Evolutionary conservation across 2,797 vertebrate genomes (phyloP), one percentile per base, ranked within the genome.

Genomic region (Crocidura indochinensis): DNA sequence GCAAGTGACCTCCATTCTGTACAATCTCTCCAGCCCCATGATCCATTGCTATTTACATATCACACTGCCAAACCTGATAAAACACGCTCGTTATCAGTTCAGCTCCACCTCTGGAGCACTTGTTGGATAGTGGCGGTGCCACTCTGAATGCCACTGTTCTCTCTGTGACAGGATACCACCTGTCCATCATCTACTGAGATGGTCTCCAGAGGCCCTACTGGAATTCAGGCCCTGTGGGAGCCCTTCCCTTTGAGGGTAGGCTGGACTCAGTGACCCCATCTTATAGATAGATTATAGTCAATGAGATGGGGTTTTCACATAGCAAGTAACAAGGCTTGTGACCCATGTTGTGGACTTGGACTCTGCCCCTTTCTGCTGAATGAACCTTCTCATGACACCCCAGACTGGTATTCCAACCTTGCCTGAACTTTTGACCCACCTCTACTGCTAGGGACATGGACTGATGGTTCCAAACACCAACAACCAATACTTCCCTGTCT

Each of bases 341-440:
- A 75, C n/a, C 56, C 20, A 62, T 0, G 71, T 51, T 0, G 6
- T 1, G 4, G 1, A 29, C 86, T 17, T 8, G 8, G 24, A 10
- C 71, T 6, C 44, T 26, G 49, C 9, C n/a, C 17, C 4, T 27
- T 29, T 10, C 11, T 10, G 26, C 46, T 38, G 71, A 78, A 60
- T 22, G 10, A 75, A 78, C 46, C 76, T 83, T 62, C 56, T 15
- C 71, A 84, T 79, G 65, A 89, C 81, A 44, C 29, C 4, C 10
- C 27, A 53, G 53, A 51, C 62, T 65, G n/a, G 51, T 10, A 53
- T 47, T 27, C 51, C 19, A 89, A 14, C 24, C 47, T 10, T 7
- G 2, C 47, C 56, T 31, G 11, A 56, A 53, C 51, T 26, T 65
- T 74, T 71, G 46, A 73, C 31, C 31, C 38, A 20, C 56, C 56